Evolutionary conservation across 2,113 vertebrate genomes (phyloP), one percentile per base, ranked within the genome.

Genomic region (Orientallactaga bullata): DNA sequence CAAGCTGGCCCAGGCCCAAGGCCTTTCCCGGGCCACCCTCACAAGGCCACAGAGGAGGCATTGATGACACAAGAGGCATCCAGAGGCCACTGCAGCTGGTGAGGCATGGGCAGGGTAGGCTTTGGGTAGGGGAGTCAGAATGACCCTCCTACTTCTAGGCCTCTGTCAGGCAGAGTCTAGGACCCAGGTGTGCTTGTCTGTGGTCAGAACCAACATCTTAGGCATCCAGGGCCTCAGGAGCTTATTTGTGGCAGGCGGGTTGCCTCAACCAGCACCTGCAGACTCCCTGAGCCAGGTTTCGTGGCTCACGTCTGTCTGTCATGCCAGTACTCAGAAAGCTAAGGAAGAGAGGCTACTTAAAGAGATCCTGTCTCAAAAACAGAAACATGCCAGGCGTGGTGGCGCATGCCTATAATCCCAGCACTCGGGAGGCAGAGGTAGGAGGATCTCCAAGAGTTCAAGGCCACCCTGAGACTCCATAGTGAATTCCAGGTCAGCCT

Each of bases 41-140:
- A 63, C 39, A 8, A 85, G 84, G 66, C 93, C 93, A 97, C 97
- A 97, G 93, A 96, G 92, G 94, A 91, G 71, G 73, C 96, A 97
- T 97, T 97, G 97, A 96, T 95, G 88, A 81, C 73, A 23, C 35
- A 66, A 87, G 94, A 77, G 79, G 82, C 18, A 0, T 69, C 91
- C 68, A 37, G 93, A 94, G 89, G 90, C 93, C 20, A 1, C 78
- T 35, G 95, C 95, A 95, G 96, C 97, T 97, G 97, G 96, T 9
- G 2, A 17, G 10, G 42, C 16, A 0, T 78, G 82, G 91, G 80
- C 65, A 12, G 30, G 0, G 0, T n/a, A 60, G 81, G 76, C 68
- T 30, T 76, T 4, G 61, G 84, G 66, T 24, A 77, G 65, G 32
- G 71, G 92, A 73, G 90, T 47, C 24, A 12, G 66, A 51, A 8